These are phyloP conservation scores for Troilus luridus DNA, from an alignment of 2,888 invertebrate species.

Conservation along the genomic window DNA sequence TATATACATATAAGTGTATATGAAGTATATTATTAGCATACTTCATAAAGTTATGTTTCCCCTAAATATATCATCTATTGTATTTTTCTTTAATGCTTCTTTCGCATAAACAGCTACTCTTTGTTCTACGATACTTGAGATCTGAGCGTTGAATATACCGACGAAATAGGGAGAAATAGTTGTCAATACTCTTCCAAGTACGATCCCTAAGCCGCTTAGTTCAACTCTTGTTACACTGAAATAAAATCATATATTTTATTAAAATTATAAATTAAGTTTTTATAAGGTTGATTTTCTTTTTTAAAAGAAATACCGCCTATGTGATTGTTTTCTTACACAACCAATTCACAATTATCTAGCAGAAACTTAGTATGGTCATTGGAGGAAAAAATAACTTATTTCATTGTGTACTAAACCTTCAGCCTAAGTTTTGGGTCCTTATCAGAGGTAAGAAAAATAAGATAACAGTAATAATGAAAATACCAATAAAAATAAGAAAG, in stretches of 20 bases:
- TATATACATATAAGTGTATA: not conserved
- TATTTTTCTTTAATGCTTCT: slow-evolving; percentile 53
- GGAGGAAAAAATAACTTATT: too few relatives aligned
- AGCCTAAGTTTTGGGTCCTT: too few relatives aligned
- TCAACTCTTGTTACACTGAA: slow-evolving; percentile 56
- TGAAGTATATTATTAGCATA: not conserved
- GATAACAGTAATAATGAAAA: too few relatives aligned
- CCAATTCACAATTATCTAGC: too few relatives aligned
- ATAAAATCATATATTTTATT: not conserved
- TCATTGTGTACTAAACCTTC: too few relatives aligned
- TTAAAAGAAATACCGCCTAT: too few relatives aligned
- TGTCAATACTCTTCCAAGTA: slow-evolving; percentile 54
- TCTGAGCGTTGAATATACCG: slow-evolving; percentile 52
- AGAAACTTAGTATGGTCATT: too few relatives aligned
- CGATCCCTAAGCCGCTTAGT: slow-evolving; percentile 56
- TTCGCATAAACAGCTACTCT: slow-evolving; percentile 51
- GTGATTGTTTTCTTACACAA: too few relatives aligned
- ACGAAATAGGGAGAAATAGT: slow-evolving; percentile 55
- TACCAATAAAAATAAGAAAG: too few relatives aligned
- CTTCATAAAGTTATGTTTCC: slow-evolving; percentile 51
- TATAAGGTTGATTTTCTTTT: too few relatives aligned
- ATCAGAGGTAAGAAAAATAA: too few relatives aligned
- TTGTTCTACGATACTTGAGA: slow-evolving; percentile 56
- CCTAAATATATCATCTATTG: slow-evolving; percentile 58
- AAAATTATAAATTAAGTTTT: not conserved